These are phyloP conservation scores for Pseudomyrmex sp. DNA, from an alignment of 1,140 invertebrate species.

Conservation along the genomic window DNA sequence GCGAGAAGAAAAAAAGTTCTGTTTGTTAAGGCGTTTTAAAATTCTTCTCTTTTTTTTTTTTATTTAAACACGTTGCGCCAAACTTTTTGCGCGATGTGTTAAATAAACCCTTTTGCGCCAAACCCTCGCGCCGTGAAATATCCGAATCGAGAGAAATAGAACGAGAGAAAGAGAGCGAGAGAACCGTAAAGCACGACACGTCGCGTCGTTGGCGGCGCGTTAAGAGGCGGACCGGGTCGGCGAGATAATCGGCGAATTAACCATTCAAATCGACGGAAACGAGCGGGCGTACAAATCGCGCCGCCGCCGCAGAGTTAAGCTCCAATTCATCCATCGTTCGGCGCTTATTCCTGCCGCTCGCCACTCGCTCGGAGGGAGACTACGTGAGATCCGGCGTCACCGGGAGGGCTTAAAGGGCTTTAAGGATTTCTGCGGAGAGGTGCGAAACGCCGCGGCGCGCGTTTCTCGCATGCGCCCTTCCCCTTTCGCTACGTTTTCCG, in stretches of 20 bases:
- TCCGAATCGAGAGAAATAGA: not conserved
- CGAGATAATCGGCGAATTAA: slow-evolving; percentile 70
- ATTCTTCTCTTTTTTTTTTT: too few species aligned
- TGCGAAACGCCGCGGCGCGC: slow-evolving; percentile 58
- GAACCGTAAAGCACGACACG: slow-evolving; percentile 51
- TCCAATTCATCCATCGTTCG: slow-evolving; percentile 72
- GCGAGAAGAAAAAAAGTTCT: too few species aligned
- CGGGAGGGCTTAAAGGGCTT: slow-evolving; percentile 67
- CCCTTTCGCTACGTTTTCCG: slow-evolving; percentile 10
- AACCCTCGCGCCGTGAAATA: not conserved
- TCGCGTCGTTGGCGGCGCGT: slow-evolving; percentile 7
- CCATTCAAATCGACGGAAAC: slow-evolving; percentile 69
- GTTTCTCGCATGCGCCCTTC: not conserved
- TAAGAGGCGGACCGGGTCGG: slow-evolving; percentile 31
- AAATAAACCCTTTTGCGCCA: not conserved
- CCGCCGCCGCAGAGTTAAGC: slow-evolving; percentile 70
- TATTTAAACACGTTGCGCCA: too few species aligned
- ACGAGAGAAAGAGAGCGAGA: not conserved
- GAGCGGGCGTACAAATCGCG: slow-evolving; percentile 69
- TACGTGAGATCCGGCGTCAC: slow-evolving; percentile 74
- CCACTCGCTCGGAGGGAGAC: slow-evolving; percentile 2
- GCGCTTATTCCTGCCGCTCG: slow-evolving; percentile 47
- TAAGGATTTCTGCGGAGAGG: slow-evolving; percentile 64
- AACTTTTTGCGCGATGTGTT: not conserved
- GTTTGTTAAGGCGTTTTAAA: too few species aligned